Base-by-base conservation (phyloP, 53 echinoderm and acorn worm genomes). In the Arbacia lixula region DNA sequence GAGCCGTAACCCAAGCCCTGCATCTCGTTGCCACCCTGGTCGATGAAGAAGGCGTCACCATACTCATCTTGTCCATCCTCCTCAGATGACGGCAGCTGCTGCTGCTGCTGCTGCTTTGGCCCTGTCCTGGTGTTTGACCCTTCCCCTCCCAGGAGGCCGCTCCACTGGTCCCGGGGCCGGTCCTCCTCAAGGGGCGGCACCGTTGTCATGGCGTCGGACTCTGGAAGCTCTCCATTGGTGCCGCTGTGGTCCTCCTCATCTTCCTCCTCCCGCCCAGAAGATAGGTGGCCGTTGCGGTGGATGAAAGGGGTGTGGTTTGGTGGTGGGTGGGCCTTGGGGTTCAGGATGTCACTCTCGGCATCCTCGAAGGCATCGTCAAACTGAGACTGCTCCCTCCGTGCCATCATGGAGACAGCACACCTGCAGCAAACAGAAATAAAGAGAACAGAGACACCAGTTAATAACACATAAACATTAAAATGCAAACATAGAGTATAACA, bases 281-380 rank as follows among this genome's bases (percentile, higher is more conserved):
- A 87, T 53, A 96, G 69, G 69, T 96, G 91, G 4, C 96, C 96
- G 55, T 96, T 96, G 79, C 89, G 88, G 51, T 83, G 93, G 78
- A 85, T 66, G 46, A 53, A 67, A 0, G 79, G 36, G 60, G 30
- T 60, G 24, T 25, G 56, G 30, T n/a, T 38, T 67, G 84, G n/a
- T 27, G 43, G 55, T 43, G 62, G 41, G 3, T 69, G 43, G 32
- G 53, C 32, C 80, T 93, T 93, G 16, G 89, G 50, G 65, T 86
- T 86, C 63, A 91, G 63, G 63, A 91, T 74, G 80, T 96, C 96
- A 83, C 96, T 96, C 69, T 96, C 96, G 12, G 90, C 96, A 68
- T 96, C 96, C 71, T 96, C 96, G 65, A 93, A 89, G 53, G 96
- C 96, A 73, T 96, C 96, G n/a, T 96, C 96, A 90, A 96, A 96